Evolutionary conservation across 2,113 vertebrate genomes (phyloP), one percentile per base, ranked within the genome.

Genomic region (Erythrolamprus reginae): DNA sequence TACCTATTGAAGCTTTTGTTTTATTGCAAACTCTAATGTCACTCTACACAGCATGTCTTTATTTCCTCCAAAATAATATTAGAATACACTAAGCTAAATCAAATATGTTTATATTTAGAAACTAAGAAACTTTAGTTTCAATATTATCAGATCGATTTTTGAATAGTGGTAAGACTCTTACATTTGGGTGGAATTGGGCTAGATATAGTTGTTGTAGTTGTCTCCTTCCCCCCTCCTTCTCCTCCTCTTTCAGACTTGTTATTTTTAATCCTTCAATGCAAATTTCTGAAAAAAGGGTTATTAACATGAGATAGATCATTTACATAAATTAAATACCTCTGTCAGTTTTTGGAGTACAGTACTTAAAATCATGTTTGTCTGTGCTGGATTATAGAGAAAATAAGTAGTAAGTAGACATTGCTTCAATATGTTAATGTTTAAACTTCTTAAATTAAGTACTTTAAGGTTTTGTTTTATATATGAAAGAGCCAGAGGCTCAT

Each of bases 1-100:
- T 96, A 96, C 97, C 24, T 92, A 94, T 87, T 88, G 50, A 93
- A 83, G 84, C 82, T 91, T 95, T 90, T 86, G 70, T 4, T 26
- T 92, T 19, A 89, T 89, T 45, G 82, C n/a, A 87, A 91, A 87
- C 82, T 84, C 95, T 95, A 89, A 88, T 91, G 93, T 94, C 93
- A 91, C 55, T 84, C 90, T 94, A 95, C 93, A 48, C 13, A 91
- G 94, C 82, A 84, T 94, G 85, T 95, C 92, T 93, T 90, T 94
- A 89, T 94, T 93, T 93, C 92, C 91, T 19, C 23, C 65, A 58
- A 95, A 92, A 91, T 23, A 91, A 50, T 93, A 86, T 93, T 89
- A 56, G 90, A 94, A 92, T 93, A 88, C 95, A 92, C 91, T 92
- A 47, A 23, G 90, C 92, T 94, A 87, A 92, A 88, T 89, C 10